Evolutionary conservation across 2,888 invertebrate genomes (phyloP).

Genomic region (Mactromeris polynyma): DNA sequence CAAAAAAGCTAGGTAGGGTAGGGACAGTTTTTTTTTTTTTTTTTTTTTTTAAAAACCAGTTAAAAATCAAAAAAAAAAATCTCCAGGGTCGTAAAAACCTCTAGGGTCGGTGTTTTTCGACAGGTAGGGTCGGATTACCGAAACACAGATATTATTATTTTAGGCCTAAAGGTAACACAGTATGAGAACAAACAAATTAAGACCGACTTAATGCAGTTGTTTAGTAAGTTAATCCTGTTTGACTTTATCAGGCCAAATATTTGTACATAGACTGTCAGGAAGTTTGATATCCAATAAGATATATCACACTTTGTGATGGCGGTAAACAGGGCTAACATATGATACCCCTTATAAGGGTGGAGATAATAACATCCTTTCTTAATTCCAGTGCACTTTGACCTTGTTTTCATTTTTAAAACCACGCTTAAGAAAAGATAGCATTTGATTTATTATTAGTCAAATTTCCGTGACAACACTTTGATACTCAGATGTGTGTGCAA

Average conservation of each 20-base stretch:
- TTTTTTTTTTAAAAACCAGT: no score
- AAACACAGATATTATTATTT: no score
- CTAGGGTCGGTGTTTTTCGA: no score
- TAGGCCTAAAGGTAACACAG: neutral
- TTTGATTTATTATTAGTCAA: neutral
- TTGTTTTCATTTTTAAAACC: neutral
- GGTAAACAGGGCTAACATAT: neutral
- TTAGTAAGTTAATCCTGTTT: slow-evolving; percentile 17
- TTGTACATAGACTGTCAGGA: slow-evolving; percentile 34
- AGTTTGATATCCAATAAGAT: neutral
- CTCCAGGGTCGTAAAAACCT: no score
- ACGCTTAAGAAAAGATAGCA: neutral
- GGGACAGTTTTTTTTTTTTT: no score
- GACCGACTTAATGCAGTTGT: slow-evolving; percentile 33
- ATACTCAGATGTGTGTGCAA: no score
- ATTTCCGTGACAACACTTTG: neutral
- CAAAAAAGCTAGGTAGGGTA: no score
- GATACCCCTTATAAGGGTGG: no score
- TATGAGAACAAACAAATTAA: slow-evolving; percentile 25
- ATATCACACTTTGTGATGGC: neutral
- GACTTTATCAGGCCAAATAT: slow-evolving; percentile 40
- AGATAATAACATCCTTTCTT: no score
- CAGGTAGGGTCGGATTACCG: no score
- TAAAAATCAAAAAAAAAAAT: no score
- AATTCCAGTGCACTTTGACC: neutral